Evolutionary conservation across 2,113 vertebrate species (phyloP).

Genomic region (Glaucidium brasilianum): DNA sequence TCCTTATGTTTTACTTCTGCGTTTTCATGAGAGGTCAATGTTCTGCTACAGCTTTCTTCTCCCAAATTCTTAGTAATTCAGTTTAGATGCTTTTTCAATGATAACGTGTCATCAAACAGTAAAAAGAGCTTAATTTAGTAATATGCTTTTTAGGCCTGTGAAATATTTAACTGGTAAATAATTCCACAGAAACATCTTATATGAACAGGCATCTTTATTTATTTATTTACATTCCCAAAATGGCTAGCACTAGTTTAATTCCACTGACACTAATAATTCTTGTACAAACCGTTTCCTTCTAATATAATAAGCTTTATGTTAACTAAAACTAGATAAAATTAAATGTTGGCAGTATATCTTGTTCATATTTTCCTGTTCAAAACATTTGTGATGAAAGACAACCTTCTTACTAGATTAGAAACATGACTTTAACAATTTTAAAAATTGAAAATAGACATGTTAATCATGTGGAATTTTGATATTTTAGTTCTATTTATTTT

Average conservation of each 20-base stretch:
- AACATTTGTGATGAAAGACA: not conserved
- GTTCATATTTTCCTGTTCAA: not conserved
- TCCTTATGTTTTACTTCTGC: slow-evolving; percentile 67
- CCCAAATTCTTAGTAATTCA: not conserved
- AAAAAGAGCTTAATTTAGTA: not conserved
- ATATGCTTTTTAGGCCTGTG: not conserved
- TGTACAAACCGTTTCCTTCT: not conserved
- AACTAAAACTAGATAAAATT: not conserved
- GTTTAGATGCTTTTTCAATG: slow-evolving; percentile 3
- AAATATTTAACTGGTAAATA: not conserved
- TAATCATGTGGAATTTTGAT: not conserved
- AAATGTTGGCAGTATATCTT: not conserved
- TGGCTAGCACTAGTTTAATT: not conserved
- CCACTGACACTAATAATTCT: not conserved
- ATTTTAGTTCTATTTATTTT: not conserved
- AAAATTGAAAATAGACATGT: not conserved
- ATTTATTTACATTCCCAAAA: not conserved
- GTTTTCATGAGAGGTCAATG: slow-evolving; percentile 57
- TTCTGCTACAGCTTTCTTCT: slow-evolving; percentile 45
- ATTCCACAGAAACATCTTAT: not conserved
- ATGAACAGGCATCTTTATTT: not conserved
- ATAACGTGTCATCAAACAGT: not conserved
- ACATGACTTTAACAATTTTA: not conserved
- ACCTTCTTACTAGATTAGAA: not conserved
- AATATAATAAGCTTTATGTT: not conserved